Evolutionary conservation across 2,888 invertebrate genomes (phyloP), one percentile per base, ranked within the genome.

Genomic region (Nyleta sp.): DNA sequence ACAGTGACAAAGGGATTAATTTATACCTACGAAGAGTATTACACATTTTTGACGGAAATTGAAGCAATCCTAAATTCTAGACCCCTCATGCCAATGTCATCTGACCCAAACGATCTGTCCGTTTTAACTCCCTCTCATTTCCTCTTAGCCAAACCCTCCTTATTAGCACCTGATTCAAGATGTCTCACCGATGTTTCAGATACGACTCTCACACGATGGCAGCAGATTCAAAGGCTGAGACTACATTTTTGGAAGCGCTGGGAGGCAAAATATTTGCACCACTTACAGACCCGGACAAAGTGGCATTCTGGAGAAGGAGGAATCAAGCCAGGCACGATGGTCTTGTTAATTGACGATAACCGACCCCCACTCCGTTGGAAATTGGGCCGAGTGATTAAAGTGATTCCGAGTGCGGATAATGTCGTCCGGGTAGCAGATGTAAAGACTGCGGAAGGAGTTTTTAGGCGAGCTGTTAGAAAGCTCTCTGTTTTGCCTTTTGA

Each of bases 171-270:
- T 28, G 38, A 11, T n/a, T 35, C 35, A 59, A 40, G 13, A 2
- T n/a, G 22, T 15, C 28, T 13, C 20, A 1, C 24, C 17, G 28
- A 35, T 2, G 13, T 59, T 59, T 6, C 59, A 42, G 59, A 59
- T 13, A 13, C 28, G 28, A 4, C 4, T 13, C 22, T 31, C 24
- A 24, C 17, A 3, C 8, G 4, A 3, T 20, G 46, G 46, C 2
- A 46, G 4, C 22, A 46, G 10, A 46, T 22, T 6, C 46, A 46
- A 20, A 46, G 20, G n/a, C 10, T 18, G 65, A 75, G 15, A 28
- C 38, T 64, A 28, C 55, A 82, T 24, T 82, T 82, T 53, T 82
- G 82, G 81, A 48, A 57, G 18, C 53, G 78, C 10, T 82, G 80
- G 74, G 44, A 55, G 7, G 8, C 33, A 4, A 78, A 83, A 48